Evolutionary conservation across 2,888 invertebrate species (phyloP).

Genomic region (Oxycera nigricornis): DNA sequence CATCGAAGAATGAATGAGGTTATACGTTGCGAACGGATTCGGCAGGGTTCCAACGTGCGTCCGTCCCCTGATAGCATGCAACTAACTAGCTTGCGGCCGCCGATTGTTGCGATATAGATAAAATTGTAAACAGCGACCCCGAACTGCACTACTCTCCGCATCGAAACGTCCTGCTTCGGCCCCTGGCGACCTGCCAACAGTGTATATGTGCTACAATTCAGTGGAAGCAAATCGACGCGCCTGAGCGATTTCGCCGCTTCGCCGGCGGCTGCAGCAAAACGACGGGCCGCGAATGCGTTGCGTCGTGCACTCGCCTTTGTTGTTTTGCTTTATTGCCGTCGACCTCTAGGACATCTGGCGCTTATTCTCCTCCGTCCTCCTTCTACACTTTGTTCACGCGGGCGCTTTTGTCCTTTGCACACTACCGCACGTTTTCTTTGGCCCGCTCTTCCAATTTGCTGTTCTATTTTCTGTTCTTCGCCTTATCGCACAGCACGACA

Average conservation of each 20-base stretch:
- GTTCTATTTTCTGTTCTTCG: background rate
- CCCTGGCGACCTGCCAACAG: too few species aligned
- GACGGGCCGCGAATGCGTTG: background rate
- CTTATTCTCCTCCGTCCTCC: constrained; percentile 4
- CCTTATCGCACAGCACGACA: too few species aligned
- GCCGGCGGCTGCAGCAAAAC: constrained; percentile 2
- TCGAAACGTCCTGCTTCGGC: too few species aligned
- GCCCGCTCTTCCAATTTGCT: background rate
- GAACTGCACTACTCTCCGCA: too few species aligned
- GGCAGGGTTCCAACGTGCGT: constrained; percentile 1
- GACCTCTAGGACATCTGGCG: constrained; percentile 11
- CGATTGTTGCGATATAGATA: constrained; percentile 2
- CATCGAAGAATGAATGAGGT: constrained; percentile 16
- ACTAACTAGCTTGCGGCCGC: background rate
- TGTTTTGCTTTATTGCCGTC: constrained; percentile 12
- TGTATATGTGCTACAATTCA: too few species aligned
- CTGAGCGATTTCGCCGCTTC: constrained; percentile 1
- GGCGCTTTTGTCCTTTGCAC: too few species aligned
- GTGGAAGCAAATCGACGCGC: too few species aligned
- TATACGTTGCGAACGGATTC: background rate
- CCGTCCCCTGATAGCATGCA: constrained; percentile 3
- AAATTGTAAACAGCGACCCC: too few species aligned
- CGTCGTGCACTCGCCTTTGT: background rate
- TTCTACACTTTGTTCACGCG: background rate
- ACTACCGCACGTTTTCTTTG: too few species aligned